Evolutionary conservation across 2,113 vertebrate species (phyloP).

Genomic region (Catharus fuscescens): DNA sequence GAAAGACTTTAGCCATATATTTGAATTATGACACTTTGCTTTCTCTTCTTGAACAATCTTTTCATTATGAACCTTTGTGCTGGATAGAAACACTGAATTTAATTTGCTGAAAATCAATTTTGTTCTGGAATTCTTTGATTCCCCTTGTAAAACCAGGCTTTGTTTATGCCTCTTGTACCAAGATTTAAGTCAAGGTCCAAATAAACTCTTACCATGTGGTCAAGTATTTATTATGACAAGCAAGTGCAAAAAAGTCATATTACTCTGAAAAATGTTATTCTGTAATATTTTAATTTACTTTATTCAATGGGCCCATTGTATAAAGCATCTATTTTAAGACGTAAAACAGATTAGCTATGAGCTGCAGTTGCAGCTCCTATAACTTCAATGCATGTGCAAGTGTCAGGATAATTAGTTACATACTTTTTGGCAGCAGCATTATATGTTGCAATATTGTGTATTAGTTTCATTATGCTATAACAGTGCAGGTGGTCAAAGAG

Average conservation of each 20-base stretch:
- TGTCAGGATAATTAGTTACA: neutral
- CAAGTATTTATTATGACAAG: neutral
- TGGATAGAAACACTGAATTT: neutral
- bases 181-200: neutral
- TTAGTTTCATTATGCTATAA: neutral
- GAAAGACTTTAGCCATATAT: neutral
- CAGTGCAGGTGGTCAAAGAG: neutral
- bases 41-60: neutral
- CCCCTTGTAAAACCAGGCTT: neutral
- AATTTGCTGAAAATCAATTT: neutral
- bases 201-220: neutral
- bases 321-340: neutral
- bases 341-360: neutral
- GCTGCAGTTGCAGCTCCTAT: neutral
- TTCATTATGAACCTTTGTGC: neutral
- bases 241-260: neutral
- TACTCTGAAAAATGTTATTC: neutral
- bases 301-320: neutral
- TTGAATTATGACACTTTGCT: neutral
- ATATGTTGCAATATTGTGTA: neutral
- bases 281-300: neutral
- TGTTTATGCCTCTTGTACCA: neutral
- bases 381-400: neutral
- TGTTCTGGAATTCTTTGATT: neutral
- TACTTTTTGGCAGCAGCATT: neutral